Percentiles rank a stretch among this genome's conserved stretches.
Conservation (phyloP, 1,140 invertebrate species). For the Eumeta japonica region DNA sequence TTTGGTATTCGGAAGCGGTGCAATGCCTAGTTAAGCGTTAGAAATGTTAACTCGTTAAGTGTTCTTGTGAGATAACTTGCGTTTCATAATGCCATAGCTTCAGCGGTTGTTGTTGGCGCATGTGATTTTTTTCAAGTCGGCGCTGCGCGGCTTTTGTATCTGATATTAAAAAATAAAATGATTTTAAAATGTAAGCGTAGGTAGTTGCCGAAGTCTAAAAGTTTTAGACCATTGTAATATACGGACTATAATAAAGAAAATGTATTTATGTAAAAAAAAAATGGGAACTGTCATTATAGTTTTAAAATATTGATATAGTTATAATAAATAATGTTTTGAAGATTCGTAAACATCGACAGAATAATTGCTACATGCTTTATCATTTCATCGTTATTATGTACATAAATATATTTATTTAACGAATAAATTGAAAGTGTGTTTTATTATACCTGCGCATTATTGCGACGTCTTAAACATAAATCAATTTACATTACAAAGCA, state of each 20-base stretch:
- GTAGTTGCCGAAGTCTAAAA: too few species aligned
- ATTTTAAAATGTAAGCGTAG: too few species aligned
- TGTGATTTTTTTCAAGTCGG: too few species aligned
- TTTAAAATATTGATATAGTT: constrained; percentile 29
- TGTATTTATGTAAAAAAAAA: constrained; percentile 53
- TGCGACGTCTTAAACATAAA: too few species aligned
- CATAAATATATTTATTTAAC: constrained; percentile 59
- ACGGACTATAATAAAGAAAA: constrained; percentile 40
- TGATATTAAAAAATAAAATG: too few species aligned
- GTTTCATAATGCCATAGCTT: constrained; percentile 30
- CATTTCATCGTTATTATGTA: constrained; percentile 48
- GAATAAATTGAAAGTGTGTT: constrained; percentile 26
- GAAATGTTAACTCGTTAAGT: constrained; percentile 24
- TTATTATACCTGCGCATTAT: constrained; percentile 18
- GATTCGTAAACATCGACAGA: constrained; percentile 43
- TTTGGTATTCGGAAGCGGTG: constrained; percentile 40
- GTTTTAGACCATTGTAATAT: constrained; percentile 32
- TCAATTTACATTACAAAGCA: too few species aligned
- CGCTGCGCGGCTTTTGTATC: too few species aligned
- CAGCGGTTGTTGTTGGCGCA: constrained; percentile 28
- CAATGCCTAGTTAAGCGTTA: constrained; percentile 44
- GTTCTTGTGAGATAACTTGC: constrained; percentile 13
- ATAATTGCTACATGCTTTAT: constrained; percentile 23
- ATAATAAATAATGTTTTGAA: constrained; percentile 27
- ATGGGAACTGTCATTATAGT: constrained; percentile 40